phyloP scores from a whole-genome alignment of 1,140 invertebrate genomes.

The Reticulitermes speratus region DNA sequence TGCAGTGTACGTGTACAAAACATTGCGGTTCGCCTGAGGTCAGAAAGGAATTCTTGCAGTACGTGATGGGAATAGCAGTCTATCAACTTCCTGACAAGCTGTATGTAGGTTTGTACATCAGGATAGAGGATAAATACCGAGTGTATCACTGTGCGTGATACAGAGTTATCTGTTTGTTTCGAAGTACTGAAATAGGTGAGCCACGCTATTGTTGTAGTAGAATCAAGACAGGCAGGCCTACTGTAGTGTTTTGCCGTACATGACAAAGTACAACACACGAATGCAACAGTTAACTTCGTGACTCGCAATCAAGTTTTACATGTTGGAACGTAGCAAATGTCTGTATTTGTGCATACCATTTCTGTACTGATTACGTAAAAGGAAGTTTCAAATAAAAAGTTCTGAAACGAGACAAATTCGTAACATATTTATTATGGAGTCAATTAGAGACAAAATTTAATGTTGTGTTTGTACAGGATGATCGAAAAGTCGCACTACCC shows the following conservation, averaged over 20 bases:
- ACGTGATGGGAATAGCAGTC: neutral
- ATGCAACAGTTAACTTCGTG: neutral
- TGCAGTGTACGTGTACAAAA: neutral
- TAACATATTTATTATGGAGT: too few species aligned
- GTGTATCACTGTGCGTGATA: neutral
- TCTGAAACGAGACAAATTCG: too few species aligned
- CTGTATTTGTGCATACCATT: neutral
- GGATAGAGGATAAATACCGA: too few species aligned
- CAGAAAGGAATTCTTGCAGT: neutral
- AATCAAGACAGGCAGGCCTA: neutral
- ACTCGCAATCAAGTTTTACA: neutral
- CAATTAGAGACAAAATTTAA: too few species aligned
- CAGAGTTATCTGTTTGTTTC: neutral
- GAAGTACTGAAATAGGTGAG: neutral
- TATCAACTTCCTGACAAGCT: neutral
- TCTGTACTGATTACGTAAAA: neutral
- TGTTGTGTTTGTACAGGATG: too few species aligned
- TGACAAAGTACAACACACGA: neutral
- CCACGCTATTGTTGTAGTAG: neutral
- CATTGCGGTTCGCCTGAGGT: neutral
- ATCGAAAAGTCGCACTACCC: too few species aligned
- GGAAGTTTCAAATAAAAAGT: neutral
- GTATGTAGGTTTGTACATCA: neutral
- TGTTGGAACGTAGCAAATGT: neutral
- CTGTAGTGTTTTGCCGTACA: neutral